A percentile compares a stretch with the other conserved stretches of the same genome.
These are phyloP conservation scores for Coracopsis vasa DNA, from an alignment of 2,113 vertebrate genomes.

Conservation along the genomic window DNA sequence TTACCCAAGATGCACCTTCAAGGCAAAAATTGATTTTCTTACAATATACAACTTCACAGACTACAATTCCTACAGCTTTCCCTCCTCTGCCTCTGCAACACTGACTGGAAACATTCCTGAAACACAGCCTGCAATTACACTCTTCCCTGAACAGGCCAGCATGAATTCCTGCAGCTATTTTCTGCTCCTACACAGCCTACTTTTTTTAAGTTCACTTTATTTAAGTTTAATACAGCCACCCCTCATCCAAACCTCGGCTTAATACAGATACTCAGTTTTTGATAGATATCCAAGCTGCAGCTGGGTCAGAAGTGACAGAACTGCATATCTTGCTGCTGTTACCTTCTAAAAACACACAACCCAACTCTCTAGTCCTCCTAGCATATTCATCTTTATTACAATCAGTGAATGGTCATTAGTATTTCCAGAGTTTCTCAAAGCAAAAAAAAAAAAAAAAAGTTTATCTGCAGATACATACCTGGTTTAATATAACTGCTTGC, in stretches of 20 bases:
- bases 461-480: background rate
- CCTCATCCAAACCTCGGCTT: background rate
- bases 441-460: background rate
- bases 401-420: background rate
- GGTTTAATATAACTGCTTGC: background rate
- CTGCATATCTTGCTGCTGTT: background rate
- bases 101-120: background rate
- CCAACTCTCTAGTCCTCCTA: background rate
- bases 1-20: slow-evolving; percentile 96
- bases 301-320: background rate
- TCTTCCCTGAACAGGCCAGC: background rate
- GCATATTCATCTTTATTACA: background rate
- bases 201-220: background rate
- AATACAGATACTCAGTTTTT: background rate
- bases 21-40: background rate
- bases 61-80: background rate
- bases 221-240: background rate
- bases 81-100: background rate
- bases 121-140: background rate
- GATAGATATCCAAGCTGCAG: background rate
- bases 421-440: background rate
- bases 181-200: background rate
- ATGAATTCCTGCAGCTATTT: background rate
- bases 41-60: background rate
- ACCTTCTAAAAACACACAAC: background rate